A percentile compares a stretch with the other conserved stretches of the same genome.
Evolutionary conservation across 2,797 vertebrate genomes (phyloP).

Genomic region (Microctenopoma lineatum): DNA sequence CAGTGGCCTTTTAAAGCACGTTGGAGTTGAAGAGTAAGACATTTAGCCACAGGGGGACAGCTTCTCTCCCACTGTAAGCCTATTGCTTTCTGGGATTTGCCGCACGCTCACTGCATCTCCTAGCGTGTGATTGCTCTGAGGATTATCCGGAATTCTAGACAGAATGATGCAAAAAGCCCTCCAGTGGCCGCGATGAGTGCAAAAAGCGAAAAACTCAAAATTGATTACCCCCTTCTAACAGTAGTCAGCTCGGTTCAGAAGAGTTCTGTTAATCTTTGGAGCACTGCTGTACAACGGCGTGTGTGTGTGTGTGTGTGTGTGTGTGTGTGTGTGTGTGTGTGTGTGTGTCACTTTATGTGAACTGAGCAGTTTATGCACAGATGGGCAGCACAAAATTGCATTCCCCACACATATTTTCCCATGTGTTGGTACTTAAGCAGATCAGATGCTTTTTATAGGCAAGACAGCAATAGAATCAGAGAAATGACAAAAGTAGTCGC

Average conservation of each 20-base stretch:
- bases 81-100: slow-evolving; percentile 76
- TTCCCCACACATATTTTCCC: slow-evolving; percentile 46
- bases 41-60: slow-evolving; percentile 76
- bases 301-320: slow-evolving; percentile 13
- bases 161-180: slow-evolving; percentile 78
- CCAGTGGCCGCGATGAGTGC: slow-evolving; percentile 73
- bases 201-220: slow-evolving; percentile 67
- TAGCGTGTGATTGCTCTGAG: slow-evolving; percentile 79
- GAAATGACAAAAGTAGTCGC: slow-evolving; percentile 17
- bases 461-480: slow-evolving; percentile 27
- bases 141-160: slow-evolving; percentile 76
- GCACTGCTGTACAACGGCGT: slow-evolving; percentile 27
- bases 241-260: slow-evolving; percentile 61
- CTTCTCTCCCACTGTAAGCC: slow-evolving; percentile 73
- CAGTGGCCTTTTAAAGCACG: slow-evolving; percentile 50
- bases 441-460: slow-evolving; percentile 46
- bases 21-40: slow-evolving; percentile 72
- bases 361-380: slow-evolving; percentile 59
- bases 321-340: neutral
- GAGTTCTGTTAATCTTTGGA: slow-evolving; percentile 64
- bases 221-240: slow-evolving; percentile 73
- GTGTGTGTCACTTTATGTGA: slow-evolving; percentile 47
- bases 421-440: slow-evolving; percentile 50
- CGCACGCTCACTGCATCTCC: slow-evolving; percentile 70
- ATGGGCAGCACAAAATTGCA: slow-evolving; percentile 58